Conservation (phyloP, 2,888 invertebrate species). For the Lasioglossum figueresi region DNA sequence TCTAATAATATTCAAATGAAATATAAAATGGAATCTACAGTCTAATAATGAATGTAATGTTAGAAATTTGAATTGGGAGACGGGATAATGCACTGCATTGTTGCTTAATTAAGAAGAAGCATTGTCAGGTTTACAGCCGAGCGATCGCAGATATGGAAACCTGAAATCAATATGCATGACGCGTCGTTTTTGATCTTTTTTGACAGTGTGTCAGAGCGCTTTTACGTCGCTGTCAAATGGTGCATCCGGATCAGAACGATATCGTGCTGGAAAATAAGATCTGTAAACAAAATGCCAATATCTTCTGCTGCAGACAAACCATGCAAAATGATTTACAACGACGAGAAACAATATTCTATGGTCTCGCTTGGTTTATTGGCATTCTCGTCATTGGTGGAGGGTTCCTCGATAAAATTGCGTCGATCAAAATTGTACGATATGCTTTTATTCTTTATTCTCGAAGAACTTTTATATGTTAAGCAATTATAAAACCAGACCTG, state of each 20-base stretch:
- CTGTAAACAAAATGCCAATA: constrained; percentile 26
- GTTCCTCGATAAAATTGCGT: background rate
- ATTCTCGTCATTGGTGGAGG: background rate
- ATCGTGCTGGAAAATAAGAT: constrained; percentile 21
- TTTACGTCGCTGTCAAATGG: constrained; percentile 24
- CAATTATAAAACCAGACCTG: background rate
- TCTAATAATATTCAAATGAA: too few relatives aligned
- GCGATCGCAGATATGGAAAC: background rate
- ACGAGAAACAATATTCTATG: background rate
- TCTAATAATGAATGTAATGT: background rate
- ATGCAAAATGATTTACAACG: background rate
- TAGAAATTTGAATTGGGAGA: background rate
- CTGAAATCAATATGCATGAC: constrained; percentile 43
- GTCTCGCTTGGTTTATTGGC: background rate
- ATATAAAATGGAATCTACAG: background rate
- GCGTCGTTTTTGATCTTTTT: constrained; percentile 24
- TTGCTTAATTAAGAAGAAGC: background rate
- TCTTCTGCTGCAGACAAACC: background rate
- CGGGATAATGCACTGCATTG: background rate
- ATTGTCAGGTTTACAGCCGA: too few relatives aligned
- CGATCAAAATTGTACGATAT: background rate
- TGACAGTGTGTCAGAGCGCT: constrained; percentile 23
- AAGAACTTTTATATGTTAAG: background rate
- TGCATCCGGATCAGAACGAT: constrained; percentile 1
- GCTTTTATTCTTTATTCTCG: background rate